Conservation (phyloP, 2,888 invertebrate species). For the Automeris io region DNA sequence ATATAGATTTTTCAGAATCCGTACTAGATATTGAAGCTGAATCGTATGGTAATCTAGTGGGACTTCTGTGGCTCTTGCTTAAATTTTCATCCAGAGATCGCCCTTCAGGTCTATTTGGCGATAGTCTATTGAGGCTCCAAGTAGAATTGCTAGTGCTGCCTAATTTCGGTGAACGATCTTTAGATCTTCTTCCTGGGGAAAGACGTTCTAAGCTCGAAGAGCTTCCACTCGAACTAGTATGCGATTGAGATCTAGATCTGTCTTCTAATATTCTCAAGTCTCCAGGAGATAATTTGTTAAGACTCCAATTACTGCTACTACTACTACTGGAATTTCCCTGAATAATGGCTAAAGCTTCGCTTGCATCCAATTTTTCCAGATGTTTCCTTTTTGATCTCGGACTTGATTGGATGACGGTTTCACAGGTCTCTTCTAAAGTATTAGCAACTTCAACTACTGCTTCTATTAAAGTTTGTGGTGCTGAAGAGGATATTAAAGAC, state of each 20-base stretch:
- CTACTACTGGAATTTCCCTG: slow-evolving; percentile 71
- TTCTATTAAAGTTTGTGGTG: slow-evolving; percentile 74
- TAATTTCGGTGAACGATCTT: slow-evolving; percentile 69
- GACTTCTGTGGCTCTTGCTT: slow-evolving; percentile 64
- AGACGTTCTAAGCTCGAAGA: slow-evolving; percentile 69
- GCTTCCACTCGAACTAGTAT: slow-evolving; percentile 72
- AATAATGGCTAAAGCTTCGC: slow-evolving; percentile 62
- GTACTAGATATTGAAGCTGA: slow-evolving; percentile 71
- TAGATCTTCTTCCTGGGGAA: slow-evolving; percentile 67
- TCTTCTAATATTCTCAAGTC: slow-evolving; percentile 69
- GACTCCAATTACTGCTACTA: slow-evolving; percentile 73
- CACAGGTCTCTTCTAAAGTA: slow-evolving; percentile 82
- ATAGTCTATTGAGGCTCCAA: slow-evolving; percentile 69
- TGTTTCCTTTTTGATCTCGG: slow-evolving; percentile 73
- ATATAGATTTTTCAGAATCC: slow-evolving; percentile 71
- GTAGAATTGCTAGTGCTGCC: slow-evolving; percentile 72
- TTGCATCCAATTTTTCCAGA: slow-evolving; percentile 67
- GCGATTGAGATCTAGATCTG: slow-evolving; percentile 64
- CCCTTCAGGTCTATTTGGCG: slow-evolving; percentile 69
- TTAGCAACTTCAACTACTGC: slow-evolving; percentile 82
- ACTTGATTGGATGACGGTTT: slow-evolving; percentile 80
- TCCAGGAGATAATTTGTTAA: slow-evolving; percentile 70
- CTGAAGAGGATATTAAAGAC: slow-evolving; percentile 37
- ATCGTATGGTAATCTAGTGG: slow-evolving; percentile 66
- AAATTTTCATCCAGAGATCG: slow-evolving; percentile 66